These are phyloP conservation scores for Tribolium freemani DNA, from an alignment of 2,888 invertebrate genomes.

Conservation along the genomic window DNA sequence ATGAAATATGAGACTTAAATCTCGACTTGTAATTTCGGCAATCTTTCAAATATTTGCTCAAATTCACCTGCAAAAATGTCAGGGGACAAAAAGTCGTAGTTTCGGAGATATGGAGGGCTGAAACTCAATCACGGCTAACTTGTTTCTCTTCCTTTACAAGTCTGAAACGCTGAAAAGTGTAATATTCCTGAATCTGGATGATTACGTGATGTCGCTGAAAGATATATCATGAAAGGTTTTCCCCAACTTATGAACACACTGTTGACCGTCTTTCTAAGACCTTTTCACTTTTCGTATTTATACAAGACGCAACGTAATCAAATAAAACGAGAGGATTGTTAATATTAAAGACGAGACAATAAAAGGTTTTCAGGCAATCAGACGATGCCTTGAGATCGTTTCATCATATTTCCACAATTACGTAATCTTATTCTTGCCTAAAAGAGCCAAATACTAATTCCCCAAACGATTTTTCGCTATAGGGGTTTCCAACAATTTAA, in stretches of 20 bases:
- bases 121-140: conserved; percentile 36
- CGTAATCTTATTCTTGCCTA: conserved; percentile 17
- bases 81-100: not conserved
- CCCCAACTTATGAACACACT: conserved; percentile 18
- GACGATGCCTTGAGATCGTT: not conserved
- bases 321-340: not conserved
- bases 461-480: not conserved
- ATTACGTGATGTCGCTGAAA: conserved; percentile 33
- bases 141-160: conserved; percentile 33
- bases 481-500: not conserved
- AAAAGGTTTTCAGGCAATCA: conserved; percentile 22
- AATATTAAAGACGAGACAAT: not conserved
- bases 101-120: not conserved
- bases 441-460: conserved; percentile 13
- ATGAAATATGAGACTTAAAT: not conserved
- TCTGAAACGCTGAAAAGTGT: conserved; percentile 29
- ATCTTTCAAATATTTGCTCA: not conserved
- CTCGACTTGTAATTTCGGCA: not conserved
- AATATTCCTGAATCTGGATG: conserved; percentile 35
- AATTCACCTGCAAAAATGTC: not conserved
- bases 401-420: conserved; percentile 21
- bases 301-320: not conserved
- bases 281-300: not conserved
- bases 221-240: conserved; percentile 36
- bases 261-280: conserved; percentile 19